Conservation (phyloP, 2,888 invertebrate genomes). For the Standfussiana lucernea region DNA sequence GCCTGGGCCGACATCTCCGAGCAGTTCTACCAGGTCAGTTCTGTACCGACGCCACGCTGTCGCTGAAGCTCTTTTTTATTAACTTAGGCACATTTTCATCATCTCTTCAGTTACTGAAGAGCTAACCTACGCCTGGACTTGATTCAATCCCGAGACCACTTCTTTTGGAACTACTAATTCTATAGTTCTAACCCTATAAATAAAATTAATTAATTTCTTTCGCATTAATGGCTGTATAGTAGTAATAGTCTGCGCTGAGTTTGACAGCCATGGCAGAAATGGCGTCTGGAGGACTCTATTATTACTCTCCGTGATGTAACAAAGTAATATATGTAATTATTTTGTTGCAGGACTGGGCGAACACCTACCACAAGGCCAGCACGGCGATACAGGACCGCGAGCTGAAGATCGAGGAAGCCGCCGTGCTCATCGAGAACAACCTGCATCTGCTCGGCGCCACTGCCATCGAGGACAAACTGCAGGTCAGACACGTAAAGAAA, state of each 20-base stretch:
- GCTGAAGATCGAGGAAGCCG: constrained; percentile 97
- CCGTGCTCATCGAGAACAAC: constrained; percentile 97
- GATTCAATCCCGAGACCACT: too few relatives aligned
- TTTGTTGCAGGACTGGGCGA: constrained; percentile 94
- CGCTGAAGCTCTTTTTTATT: not conserved
- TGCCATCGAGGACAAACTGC: constrained; percentile 99
- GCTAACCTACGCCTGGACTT: not conserved
- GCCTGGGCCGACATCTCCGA: not conserved
- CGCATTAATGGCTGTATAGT: too few relatives aligned
- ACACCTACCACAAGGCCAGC: constrained; percentile 96
- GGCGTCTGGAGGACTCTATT: not conserved
- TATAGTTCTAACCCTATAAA: too few relatives aligned
- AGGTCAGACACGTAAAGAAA: constrained; percentile 86
- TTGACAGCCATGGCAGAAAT: not conserved
- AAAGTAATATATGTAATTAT: not conserved
- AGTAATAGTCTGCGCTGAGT: not conserved
- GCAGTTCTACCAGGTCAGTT: not conserved
- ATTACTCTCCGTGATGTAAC: not conserved
- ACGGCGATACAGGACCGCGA: constrained; percentile 96
- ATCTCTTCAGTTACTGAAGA: not conserved
- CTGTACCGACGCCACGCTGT: too few relatives aligned
- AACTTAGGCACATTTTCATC: not conserved
- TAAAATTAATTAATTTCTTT: too few relatives aligned
- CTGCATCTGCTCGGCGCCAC: constrained; percentile 97
- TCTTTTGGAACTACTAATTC: not conserved